Base-by-base conservation (phyloP, 2,888 invertebrate species). In the Erebia epiphron region DNA sequence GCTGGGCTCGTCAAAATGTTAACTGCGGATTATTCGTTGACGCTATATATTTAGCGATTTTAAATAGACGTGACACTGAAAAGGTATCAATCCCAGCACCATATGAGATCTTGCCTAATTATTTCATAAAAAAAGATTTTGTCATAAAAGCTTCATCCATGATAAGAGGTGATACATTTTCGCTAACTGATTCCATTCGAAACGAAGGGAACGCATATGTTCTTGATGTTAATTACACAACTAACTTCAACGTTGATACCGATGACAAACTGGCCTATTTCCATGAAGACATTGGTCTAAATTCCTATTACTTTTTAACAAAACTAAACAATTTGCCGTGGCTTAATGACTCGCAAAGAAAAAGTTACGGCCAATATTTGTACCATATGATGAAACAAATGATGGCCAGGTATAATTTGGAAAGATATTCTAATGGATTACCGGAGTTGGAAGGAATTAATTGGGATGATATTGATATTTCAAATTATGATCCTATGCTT, bases 241-340 rank as follows among this genome's bases (percentile, higher is more conserved):
- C 82, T 16, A 82, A 89, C 71, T 88, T 90, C 73, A 84, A 83
- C 67, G 86, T 89, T 54, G 87, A 89, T 57, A 83, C 87, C 74
- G 85, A 91, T n/a, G 95, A 96, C 75, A 94, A 94, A 78, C 78
- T 96, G 69, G 94, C 95, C 60, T 96, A 96, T 84, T 96, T 96
- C 85, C 94, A 94, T n/a, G 96, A 96, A 85, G 96, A 96, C 80
- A 87, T 96, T 70, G 96, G 95, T 64, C 88, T 96, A 73, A 96
- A 96, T 83, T 84, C 94, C 0, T 96, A 93, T 86, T 96, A 96
- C 88, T 95, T 94, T 84, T 93, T 94, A 79, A 83, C 79, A 73
- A 91, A 89, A 77, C 89, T 95, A 74, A 94, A 95, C 78, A 82
- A 87, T 76, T 92, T 94, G 60, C 94, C 95, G 3, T 95, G 94